Percentiles rank a stretch among this genome's conserved stretches.
Conservation (phyloP, 2,797 vertebrate species). For the Pseudochirops cupreus region DNA sequence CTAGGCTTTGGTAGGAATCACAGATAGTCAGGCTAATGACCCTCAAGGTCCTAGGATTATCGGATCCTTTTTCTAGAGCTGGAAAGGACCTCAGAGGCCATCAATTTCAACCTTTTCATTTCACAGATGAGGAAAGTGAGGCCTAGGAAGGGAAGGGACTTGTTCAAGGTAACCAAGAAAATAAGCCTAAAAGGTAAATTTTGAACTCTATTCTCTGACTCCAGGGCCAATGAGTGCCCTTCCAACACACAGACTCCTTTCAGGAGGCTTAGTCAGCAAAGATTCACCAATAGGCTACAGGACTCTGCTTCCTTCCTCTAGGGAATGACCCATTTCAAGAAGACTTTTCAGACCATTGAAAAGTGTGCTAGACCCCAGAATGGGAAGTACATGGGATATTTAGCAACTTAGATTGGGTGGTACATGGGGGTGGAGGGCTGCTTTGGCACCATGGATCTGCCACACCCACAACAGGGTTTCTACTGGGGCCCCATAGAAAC, state of each 20-base stretch:
- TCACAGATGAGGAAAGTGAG: background rate
- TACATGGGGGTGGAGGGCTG: conserved; percentile 89
- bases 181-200: background rate
- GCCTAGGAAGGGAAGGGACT: background rate
- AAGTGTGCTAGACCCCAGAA: conserved; percentile 85
- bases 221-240: background rate
- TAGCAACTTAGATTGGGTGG: conserved; percentile 95
- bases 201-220: background rate
- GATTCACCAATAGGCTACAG: background rate
- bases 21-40: background rate
- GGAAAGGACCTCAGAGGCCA: background rate
- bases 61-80: background rate
- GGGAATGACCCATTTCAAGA: conserved; percentile 50
- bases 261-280: background rate
- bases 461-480: conserved; percentile 92
- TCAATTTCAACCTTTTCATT: background rate
- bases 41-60: background rate
- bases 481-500: conserved; percentile 88
- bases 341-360: conserved; percentile 90
- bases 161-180: background rate
- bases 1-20: background rate
- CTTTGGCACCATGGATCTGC: conserved; percentile 94
- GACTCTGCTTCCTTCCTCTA: background rate
- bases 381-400: conserved; percentile 93
- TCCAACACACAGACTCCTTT: background rate